phyloP scores from a whole-genome alignment of 1,140 invertebrate genomes.

The Rhyacophila brunnea region DNA sequence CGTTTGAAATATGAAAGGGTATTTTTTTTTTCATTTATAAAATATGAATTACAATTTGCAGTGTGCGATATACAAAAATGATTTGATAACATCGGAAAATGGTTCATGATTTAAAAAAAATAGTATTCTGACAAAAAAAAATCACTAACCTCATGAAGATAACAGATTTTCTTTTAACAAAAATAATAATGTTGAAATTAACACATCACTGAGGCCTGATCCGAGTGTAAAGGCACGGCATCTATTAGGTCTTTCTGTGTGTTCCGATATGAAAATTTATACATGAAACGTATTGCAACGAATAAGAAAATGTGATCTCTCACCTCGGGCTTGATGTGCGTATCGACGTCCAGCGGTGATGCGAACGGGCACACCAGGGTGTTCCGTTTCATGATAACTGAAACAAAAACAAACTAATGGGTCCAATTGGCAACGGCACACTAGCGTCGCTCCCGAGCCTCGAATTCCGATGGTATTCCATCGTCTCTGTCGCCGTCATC shows the following conservation, averaged over 20 bases:
- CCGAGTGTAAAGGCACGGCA: neutral
- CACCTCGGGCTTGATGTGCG: slow-evolving; percentile 95
- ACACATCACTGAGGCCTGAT: no score
- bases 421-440: slow-evolving; percentile 26
- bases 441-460: neutral
- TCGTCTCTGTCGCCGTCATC: slow-evolving; percentile 23
- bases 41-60: no score
- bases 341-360: slow-evolving; percentile 89
- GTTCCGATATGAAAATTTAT: neutral
- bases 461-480: slow-evolving; percentile 17
- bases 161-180: no score
- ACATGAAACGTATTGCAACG: neutral
- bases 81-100: no score
- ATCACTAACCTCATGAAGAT: no score
- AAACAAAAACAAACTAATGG: slow-evolving; percentile 45
- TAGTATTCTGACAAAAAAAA: no score
- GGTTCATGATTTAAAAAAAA: no score
- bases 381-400: slow-evolving; percentile 90
- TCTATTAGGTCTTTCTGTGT: neutral
- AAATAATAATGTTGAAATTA: no score
- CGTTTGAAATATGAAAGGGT: no score
- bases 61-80: no score
- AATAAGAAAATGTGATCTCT: slow-evolving; percentile 36
- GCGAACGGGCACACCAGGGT: slow-evolving; percentile 94
- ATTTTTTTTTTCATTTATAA: no score